These are phyloP conservation scores for Channa maculata DNA, from an alignment of 2,113 vertebrate genomes.

Conservation along the genomic window DNA sequence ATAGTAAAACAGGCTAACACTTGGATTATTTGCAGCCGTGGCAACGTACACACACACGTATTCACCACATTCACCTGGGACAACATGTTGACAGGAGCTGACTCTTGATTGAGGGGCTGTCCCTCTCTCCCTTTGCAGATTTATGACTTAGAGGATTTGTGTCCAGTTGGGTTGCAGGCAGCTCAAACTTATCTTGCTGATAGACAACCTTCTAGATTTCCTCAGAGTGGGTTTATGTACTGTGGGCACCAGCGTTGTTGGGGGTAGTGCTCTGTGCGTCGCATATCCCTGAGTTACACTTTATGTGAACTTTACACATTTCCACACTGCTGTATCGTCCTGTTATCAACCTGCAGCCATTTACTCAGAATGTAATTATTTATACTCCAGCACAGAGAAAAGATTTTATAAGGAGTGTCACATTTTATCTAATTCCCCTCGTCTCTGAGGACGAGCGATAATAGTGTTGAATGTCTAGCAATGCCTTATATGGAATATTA, in stretches of 20 bases:
- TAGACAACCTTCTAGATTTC: constrained; percentile 73
- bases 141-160: constrained; percentile 73
- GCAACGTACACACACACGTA: constrained; percentile 42
- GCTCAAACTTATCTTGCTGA: constrained; percentile 69
- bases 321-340: constrained; percentile 26
- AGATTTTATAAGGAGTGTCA: constrained; percentile 64
- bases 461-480: constrained; percentile 56
- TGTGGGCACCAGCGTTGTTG: neutral
- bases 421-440: constrained; percentile 64
- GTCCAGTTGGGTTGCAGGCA: constrained; percentile 60
- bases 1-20: neutral
- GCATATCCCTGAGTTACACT: constrained; percentile 43
- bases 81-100: constrained; percentile 39
- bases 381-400: constrained; percentile 58
- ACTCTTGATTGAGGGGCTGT: constrained; percentile 65
- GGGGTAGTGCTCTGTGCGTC: neutral
- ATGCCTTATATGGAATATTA: constrained; percentile 63
- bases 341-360: constrained; percentile 60
- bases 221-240: constrained; percentile 64
- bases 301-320: constrained; percentile 64
- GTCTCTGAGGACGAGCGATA: constrained; percentile 68
- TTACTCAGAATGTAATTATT: constrained; percentile 75
- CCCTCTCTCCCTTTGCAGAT: constrained; percentile 65
- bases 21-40: constrained; percentile 9
- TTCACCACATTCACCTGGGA: constrained; percentile 24